phyloP scores from a whole-genome alignment of 1,140 invertebrate species.

The Scaptomyza hsui region DNA sequence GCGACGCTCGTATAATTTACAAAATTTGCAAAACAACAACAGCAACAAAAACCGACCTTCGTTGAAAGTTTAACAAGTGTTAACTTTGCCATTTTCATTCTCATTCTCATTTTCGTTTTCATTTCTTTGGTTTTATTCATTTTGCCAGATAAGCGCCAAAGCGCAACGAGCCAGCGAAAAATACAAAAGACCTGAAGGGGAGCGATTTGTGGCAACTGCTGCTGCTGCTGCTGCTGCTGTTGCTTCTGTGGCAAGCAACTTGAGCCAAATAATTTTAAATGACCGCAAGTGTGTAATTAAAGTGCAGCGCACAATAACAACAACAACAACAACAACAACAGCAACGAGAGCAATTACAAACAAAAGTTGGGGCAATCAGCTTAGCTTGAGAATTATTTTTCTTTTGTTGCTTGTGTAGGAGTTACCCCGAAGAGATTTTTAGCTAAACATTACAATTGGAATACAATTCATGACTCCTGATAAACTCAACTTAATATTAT shows the following conservation, averaged over 20 bases:
- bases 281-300: conserved; percentile 81
- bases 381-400: conserved; percentile 25
- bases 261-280: conserved; percentile 78
- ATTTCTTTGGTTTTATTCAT: conserved; percentile 73
- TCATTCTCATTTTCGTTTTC: conserved; percentile 73
- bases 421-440: neutral
- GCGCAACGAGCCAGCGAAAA: conserved; percentile 48
- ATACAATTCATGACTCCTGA: conserved; percentile 9
- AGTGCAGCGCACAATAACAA: conserved; percentile 75
- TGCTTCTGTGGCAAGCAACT: conserved; percentile 44
- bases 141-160: conserved; percentile 74
- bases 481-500: neutral
- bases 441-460: neutral
- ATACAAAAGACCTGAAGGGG: conserved; percentile 23
- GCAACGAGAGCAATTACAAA: conserved; percentile 56
- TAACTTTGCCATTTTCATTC: conserved; percentile 81
- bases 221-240: conserved; percentile 34
- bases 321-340: conserved; percentile 48
- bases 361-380: conserved; percentile 66
- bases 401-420: neutral
- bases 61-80: conserved; percentile 82
- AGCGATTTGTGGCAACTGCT: conserved; percentile 60
- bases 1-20: conserved; percentile 68
- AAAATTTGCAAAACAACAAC: conserved; percentile 45
- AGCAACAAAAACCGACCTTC: conserved; percentile 50